Conservation (phyloP, 1,140 invertebrate species). For the Neodiprion fabricii region DNA sequence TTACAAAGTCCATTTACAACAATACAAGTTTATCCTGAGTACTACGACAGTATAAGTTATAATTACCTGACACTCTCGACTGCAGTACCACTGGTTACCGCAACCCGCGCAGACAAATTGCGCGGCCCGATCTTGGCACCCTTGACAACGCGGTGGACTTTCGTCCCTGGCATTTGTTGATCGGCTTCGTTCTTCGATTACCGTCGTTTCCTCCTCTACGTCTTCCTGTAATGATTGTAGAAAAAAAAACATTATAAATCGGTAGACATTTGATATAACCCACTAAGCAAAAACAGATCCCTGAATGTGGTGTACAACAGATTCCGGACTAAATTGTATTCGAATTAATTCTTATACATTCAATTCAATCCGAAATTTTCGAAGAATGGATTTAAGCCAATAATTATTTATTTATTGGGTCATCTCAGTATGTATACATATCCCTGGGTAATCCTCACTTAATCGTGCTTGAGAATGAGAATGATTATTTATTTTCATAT, state of each 20-base stretch:
- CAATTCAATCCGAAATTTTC: no score
- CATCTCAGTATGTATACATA: no score
- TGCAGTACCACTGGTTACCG: slow-evolving; percentile 90
- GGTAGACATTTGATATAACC: slow-evolving; percentile 5
- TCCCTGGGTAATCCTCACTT: no score
- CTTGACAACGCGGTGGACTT: slow-evolving; percentile 71
- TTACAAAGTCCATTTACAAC: slow-evolving; percentile 15
- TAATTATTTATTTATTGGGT: no score
- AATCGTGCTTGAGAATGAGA: no score
- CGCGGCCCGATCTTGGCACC: slow-evolving; percentile 77
- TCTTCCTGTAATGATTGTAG: slow-evolving; percentile 59
- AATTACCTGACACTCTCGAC: slow-evolving; percentile 83
- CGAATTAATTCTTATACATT: no score
- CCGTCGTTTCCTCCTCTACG: slow-evolving; percentile 66
- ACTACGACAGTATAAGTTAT: slow-evolving; percentile 18
- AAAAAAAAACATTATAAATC: slow-evolving; percentile 18
- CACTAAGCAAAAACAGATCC: slow-evolving; percentile 14
- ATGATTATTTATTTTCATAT: no score
- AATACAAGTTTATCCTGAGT: slow-evolving; percentile 20
- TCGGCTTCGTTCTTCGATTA: slow-evolving; percentile 71
- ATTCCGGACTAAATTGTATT: no score
- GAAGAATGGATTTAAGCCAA: no score
- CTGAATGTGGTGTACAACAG: background rate
- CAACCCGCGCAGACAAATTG: slow-evolving; percentile 88
- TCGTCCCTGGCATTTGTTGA: slow-evolving; percentile 48